Percentiles rank a stretch among this genome's conserved stretches.
phyloP scores from a whole-genome alignment of 2,797 vertebrate genomes.

The Benthosema pterotum region DNA sequence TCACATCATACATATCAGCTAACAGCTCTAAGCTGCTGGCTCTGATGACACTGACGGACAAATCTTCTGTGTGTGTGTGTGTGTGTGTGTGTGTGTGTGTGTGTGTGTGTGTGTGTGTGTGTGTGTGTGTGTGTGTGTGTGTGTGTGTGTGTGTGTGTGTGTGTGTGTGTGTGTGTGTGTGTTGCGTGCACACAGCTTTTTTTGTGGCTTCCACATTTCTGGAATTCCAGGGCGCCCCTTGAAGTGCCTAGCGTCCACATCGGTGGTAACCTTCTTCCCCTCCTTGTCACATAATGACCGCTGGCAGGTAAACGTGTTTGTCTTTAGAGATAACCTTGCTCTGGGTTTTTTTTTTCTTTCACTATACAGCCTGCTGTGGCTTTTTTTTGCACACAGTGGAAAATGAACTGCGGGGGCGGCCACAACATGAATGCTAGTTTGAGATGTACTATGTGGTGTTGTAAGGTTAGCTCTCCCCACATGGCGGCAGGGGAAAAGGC shows the following conservation, averaged over 20 bases:
- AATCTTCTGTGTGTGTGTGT: background rate
- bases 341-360: too few relatives aligned
- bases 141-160: background rate
- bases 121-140: background rate
- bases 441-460: too few relatives aligned
- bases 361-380: background rate
- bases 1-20: background rate
- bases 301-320: constrained; percentile 8
- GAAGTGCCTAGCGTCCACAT: constrained; percentile 21
- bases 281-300: background rate
- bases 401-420: too few relatives aligned
- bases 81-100: background rate
- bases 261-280: background rate
- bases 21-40: constrained; percentile 18
- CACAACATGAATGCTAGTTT: too few relatives aligned
- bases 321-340: constrained; percentile 1
- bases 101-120: background rate
- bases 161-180: background rate
- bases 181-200: background rate
- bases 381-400: too few relatives aligned
- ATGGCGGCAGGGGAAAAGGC: too few relatives aligned
- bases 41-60: constrained; percentile 17
- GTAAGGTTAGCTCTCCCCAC: too few relatives aligned
- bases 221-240: constrained; percentile 54
- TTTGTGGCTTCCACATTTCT: constrained; percentile 51